These are phyloP conservation scores for Glareola pratincola DNA, from an alignment of 2,113 vertebrate genomes.

Conservation along the genomic window DNA sequence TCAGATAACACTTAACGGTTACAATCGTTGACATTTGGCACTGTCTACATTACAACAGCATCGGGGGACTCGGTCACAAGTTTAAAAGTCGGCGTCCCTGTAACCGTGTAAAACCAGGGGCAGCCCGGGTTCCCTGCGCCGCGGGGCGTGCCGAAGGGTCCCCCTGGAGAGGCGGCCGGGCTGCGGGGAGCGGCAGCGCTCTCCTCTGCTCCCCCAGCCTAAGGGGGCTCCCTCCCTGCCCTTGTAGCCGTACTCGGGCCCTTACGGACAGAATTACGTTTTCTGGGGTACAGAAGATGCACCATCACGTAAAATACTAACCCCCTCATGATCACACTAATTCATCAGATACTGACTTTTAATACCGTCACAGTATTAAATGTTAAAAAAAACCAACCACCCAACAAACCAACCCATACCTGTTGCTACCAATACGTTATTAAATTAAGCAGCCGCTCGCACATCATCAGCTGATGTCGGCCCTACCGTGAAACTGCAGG, in stretches of 20 bases:
- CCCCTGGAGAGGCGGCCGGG: fast-evolving
- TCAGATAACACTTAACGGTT: neutral
- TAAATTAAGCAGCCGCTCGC: neutral
- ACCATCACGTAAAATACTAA: neutral
- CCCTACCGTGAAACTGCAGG: neutral
- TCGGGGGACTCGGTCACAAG: neutral
- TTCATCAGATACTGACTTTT: neutral
- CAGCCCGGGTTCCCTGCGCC: neutral
- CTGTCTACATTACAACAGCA: neutral
- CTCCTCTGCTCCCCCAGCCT: neutral
- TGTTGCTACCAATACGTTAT: neutral
- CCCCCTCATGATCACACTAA: neutral
- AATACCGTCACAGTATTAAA: neutral
- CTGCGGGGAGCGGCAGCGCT: neutral
- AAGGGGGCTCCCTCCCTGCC: fast-evolving
- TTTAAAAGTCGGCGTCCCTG: neutral
- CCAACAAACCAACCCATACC: neutral
- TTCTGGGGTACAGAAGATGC: neutral
- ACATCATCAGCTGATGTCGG: neutral
- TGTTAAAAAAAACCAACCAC: neutral
- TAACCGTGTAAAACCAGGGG: neutral
- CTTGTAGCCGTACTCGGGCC: neutral
- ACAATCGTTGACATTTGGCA: constrained; percentile 1
- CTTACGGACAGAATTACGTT: neutral
- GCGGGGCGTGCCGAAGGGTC: fast-evolving